These are phyloP conservation scores for Sicus ferrugineus DNA, from an alignment of 2,888 invertebrate species.

Conservation along the genomic window DNA sequence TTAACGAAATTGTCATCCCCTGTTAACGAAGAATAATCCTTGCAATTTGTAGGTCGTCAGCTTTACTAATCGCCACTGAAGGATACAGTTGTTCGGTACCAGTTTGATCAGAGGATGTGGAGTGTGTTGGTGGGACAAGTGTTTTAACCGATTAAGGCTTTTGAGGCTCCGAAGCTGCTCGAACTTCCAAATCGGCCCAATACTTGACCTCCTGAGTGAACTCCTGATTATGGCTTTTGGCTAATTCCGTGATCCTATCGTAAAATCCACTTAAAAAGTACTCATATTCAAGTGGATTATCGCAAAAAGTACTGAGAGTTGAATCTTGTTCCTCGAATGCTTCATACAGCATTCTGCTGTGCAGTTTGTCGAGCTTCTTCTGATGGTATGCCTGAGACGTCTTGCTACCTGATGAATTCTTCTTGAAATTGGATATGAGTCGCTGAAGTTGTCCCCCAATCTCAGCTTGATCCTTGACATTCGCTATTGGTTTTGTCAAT, in stretches of 20 bases:
- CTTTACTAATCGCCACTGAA: no score
- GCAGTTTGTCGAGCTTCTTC: background rate
- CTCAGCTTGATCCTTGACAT: background rate
- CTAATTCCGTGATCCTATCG: background rate
- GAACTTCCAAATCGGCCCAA: background rate
- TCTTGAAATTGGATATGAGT: background rate
- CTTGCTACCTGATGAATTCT: background rate
- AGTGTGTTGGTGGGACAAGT: background rate
- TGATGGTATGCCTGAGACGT: background rate
- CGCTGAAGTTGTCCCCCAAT: background rate
- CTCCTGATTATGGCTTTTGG: background rate
- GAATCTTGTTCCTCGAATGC: background rate
- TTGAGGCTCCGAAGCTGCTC: background rate
- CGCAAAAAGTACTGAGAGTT: background rate
- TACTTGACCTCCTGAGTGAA: background rate
- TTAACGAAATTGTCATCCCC: background rate
- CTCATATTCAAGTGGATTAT: background rate
- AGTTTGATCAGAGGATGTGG: no score
- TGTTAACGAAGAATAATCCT: no score
- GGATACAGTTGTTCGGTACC: no score
- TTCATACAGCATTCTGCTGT: background rate
- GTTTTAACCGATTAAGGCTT: background rate
- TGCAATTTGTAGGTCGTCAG: no score
- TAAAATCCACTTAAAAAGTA: background rate
- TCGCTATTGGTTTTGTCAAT: background rate